Evolutionary conservation across 2,113 vertebrate species (phyloP).

Genomic region (rabbit (Oryctolagus cuniculus)): mOryCun1.1 NC_091440.1:75851001-75851500

Average conservation of each 20-base stretch:
- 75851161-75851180: neutral
- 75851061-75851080: constrained; percentile 1
- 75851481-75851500: neutral
- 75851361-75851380: neutral
- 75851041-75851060: neutral
- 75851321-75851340: constrained; percentile 38
- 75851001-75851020: neutral
- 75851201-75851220: neutral
- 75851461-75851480: neutral
- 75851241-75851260: neutral
- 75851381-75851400: neutral
- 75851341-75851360: neutral
- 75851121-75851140: neutral
- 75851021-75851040: too few species aligned
- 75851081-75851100: neutral
- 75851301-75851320: neutral
- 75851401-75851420: neutral
- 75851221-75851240: neutral
- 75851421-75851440: neutral
- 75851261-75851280: constrained; percentile 18
- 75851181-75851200: neutral
- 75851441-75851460: neutral
- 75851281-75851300: neutral
- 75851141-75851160: neutral
- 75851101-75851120: neutral